Evolutionary conservation across 2,797 vertebrate genomes (phyloP).

Genomic region (Tamandua tetradactyla): DNA sequence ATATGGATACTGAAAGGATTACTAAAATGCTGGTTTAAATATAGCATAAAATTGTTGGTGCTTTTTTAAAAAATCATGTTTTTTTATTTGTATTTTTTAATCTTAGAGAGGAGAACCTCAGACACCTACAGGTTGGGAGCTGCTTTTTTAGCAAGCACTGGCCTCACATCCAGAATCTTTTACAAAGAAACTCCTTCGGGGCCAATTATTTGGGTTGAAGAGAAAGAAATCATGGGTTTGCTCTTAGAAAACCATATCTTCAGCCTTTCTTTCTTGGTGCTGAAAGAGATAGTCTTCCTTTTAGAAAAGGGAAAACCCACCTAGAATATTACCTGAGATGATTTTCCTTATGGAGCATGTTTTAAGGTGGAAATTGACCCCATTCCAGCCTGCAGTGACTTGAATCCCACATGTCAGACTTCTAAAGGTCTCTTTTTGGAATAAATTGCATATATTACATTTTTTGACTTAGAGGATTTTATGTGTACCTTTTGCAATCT

Average conservation of each 20-base stretch:
- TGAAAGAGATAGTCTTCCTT: background rate
- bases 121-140: background rate
- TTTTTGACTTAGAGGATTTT: conserved; percentile 70
- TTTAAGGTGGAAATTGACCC: conserved; percentile 55
- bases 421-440: conserved; percentile 76
- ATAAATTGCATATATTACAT: background rate
- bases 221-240: conserved; percentile 74
- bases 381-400: conserved; percentile 67
- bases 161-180: background rate
- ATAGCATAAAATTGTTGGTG: background rate
- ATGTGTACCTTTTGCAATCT: conserved; percentile 69
- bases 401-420: conserved; percentile 66
- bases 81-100: background rate
- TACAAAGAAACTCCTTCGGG: conserved; percentile 65
- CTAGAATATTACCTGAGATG: conserved; percentile 7
- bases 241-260: conserved; percentile 59
- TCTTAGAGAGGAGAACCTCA: background rate
- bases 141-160: background rate
- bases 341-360: conserved; percentile 53
- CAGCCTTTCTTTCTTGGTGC: conserved; percentile 38
- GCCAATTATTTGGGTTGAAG: conserved; percentile 71
- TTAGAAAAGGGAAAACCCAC: conserved; percentile 1
- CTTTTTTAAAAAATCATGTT: background rate
- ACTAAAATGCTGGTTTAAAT: conserved; percentile 44
- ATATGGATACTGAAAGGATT: conserved; percentile 32